phyloP scores from a whole-genome alignment of 2,888 invertebrate species.

The Drosophila rubida region DNA sequence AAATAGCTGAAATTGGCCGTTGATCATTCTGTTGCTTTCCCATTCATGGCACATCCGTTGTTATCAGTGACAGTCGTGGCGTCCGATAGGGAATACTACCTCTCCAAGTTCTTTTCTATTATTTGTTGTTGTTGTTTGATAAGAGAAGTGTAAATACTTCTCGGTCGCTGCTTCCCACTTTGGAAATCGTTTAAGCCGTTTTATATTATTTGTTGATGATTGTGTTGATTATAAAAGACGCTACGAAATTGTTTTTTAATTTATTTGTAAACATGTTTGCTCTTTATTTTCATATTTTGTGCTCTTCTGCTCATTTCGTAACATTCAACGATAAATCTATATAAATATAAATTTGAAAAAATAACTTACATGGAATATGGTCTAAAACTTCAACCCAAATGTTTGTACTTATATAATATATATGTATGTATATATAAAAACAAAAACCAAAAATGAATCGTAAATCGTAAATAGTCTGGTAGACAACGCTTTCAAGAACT shows the following conservation, averaged over 20 bases:
- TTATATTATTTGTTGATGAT: constrained; percentile 3
- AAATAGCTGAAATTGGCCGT: constrained; percentile 15
- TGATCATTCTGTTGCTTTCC: constrained; percentile 6
- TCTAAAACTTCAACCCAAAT: constrained; percentile 38
- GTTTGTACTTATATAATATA: constrained; percentile 23
- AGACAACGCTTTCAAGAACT: constrained; percentile 93
- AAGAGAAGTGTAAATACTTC: background rate
- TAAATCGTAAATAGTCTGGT: constrained; percentile 85
- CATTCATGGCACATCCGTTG: constrained; percentile 33
- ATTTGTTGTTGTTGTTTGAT: background rate
- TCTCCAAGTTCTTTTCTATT: background rate
- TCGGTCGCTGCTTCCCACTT: background rate
- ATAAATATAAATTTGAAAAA: constrained; percentile 29
- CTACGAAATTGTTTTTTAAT: constrained; percentile 45
- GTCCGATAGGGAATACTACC: constrained; percentile 14
- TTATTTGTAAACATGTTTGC: constrained; percentile 59
- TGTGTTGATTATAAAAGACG: background rate
- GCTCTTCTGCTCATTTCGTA: constrained; percentile 56
- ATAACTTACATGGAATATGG: constrained; percentile 52
- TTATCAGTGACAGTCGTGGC: constrained; percentile 25
- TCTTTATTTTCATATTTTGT: constrained; percentile 75
- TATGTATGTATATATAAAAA: constrained; percentile 30
- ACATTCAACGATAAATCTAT: constrained; percentile 38
- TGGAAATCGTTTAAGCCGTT: background rate
- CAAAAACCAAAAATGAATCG: constrained; percentile 5